Percentiles rank a stretch among this genome's conserved stretches.
Evolutionary conservation across 2,888 invertebrate species (phyloP).

Genomic region (Pseudococcus viburni): DNA sequence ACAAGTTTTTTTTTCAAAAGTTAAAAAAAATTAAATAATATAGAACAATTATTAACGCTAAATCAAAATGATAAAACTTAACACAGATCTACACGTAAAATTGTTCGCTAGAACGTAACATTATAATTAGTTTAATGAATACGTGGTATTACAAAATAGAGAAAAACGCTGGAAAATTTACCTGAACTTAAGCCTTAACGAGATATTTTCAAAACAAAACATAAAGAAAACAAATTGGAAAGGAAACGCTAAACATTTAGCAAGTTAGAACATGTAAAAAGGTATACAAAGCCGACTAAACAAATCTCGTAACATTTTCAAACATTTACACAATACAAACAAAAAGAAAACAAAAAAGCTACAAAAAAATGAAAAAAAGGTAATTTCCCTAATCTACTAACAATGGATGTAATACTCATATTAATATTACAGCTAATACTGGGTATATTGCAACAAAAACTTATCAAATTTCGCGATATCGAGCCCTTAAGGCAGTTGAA

Average conservation of each 20-base stretch:
- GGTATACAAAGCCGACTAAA: slow-evolving; percentile 56
- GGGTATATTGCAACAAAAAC: slow-evolving; percentile 62
- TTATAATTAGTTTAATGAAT: slow-evolving; percentile 50
- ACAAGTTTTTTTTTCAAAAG: slow-evolving; percentile 57
- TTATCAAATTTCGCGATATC: slow-evolving; percentile 39
- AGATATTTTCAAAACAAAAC: slow-evolving; percentile 53
- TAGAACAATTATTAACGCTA: slow-evolving; percentile 53
- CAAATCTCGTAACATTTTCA: slow-evolving; percentile 58
- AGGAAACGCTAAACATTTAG: slow-evolving; percentile 55
- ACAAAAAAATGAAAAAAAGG: slow-evolving; percentile 59
- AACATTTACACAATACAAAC: slow-evolving; percentile 62
- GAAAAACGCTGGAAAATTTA: slow-evolving; percentile 60
- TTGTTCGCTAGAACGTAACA: slow-evolving; percentile 48
- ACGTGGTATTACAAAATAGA: slow-evolving; percentile 62
- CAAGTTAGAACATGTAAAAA: slow-evolving; percentile 60
- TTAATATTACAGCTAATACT: slow-evolving; percentile 65
- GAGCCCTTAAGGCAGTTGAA: slow-evolving; percentile 35
- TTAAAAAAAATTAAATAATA: slow-evolving; percentile 58
- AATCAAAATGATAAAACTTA: slow-evolving; percentile 66
- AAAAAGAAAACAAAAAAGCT: slow-evolving; percentile 61
- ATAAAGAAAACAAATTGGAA: slow-evolving; percentile 61
- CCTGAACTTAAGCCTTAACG: slow-evolving; percentile 59
- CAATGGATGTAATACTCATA: slow-evolving; percentile 59
- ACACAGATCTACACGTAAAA: slow-evolving; percentile 65
- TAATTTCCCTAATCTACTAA: slow-evolving; percentile 54